Conservation (phyloP, 2,888 invertebrate species). For the Macaria liturata region DNA sequence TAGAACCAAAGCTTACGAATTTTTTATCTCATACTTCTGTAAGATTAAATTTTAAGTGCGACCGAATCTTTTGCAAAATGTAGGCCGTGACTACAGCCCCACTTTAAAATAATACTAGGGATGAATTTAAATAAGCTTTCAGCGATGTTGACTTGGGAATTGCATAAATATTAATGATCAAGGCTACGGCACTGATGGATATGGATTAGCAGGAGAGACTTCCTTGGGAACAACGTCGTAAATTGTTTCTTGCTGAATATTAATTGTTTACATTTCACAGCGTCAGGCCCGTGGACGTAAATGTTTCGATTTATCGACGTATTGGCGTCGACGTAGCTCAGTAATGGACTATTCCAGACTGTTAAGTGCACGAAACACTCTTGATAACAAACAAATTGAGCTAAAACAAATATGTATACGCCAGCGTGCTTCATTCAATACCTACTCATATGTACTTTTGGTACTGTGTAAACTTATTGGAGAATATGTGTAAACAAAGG, state of each 20-base stretch:
- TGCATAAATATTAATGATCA: conserved; percentile 76
- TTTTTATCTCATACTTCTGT: neutral
- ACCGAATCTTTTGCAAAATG: conserved; percentile 57
- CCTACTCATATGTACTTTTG: too few relatives aligned
- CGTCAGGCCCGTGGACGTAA: conserved; percentile 13
- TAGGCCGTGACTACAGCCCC: conserved; percentile 52
- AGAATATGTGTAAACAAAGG: too few relatives aligned
- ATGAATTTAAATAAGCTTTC: conserved; percentile 78
- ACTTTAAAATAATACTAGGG: conserved; percentile 67
- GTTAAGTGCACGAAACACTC: too few relatives aligned
- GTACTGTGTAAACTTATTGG: too few relatives aligned
- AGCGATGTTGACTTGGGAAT: conserved; percentile 66
- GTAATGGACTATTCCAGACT: too few relatives aligned
- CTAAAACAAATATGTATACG: too few relatives aligned
- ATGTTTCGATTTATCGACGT: conserved; percentile 54
- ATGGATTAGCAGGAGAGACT: conserved; percentile 54
- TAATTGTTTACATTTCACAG: conserved; percentile 26
- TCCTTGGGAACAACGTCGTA: conserved; percentile 19
- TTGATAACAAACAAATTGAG: too few relatives aligned
- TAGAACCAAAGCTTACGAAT: too few relatives aligned
- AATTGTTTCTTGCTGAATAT: conserved; percentile 34
- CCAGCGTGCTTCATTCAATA: too few relatives aligned
- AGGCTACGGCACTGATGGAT: conserved; percentile 65
- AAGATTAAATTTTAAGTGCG: conserved; percentile 61
- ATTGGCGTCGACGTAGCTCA: conserved; percentile 20